Percentiles rank a stretch among this genome's conserved stretches.
These are phyloP conservation scores for Euura lappo DNA, from an alignment of 1,140 invertebrate genomes.

Conservation along the genomic window DNA sequence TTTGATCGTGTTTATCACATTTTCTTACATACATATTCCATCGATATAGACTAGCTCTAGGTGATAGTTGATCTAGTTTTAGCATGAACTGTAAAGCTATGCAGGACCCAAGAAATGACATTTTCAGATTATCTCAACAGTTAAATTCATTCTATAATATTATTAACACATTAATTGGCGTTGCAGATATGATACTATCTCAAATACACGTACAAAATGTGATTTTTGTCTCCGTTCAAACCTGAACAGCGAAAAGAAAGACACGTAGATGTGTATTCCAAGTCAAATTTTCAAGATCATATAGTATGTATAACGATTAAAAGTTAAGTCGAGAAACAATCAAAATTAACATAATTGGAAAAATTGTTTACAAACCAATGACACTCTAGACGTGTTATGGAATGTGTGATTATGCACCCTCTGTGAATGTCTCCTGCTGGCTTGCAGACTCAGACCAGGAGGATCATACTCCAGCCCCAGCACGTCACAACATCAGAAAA, in stretches of 20 bases:
- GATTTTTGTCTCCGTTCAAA: slow-evolving; percentile 7
- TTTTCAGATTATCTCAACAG: neutral
- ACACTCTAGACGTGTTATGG: slow-evolving; percentile 57
- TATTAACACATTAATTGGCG: slow-evolving; percentile 24
- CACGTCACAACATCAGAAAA: slow-evolving; percentile 59
- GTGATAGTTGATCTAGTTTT: slow-evolving; percentile 33
- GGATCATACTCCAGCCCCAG: slow-evolving; percentile 56
- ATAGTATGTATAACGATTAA: neutral
- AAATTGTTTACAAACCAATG: slow-evolving; percentile 33
- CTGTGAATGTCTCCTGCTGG: slow-evolving; percentile 59
- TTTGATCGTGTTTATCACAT: neutral
- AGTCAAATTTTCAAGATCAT: too few species aligned
- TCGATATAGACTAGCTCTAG: slow-evolving; percentile 38
- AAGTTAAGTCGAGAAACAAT: neutral
- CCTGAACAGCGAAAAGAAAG: slow-evolving; percentile 26
- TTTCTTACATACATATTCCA: neutral
- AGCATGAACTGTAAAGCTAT: slow-evolving; percentile 39
- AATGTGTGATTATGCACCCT: slow-evolving; percentile 59
- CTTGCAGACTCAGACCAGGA: slow-evolving; percentile 65
- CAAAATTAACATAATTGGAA: neutral
- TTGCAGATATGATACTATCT: slow-evolving; percentile 16
- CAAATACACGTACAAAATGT: slow-evolving; percentile 6
- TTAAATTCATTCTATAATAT: slow-evolving; percentile 2
- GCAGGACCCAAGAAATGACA: slow-evolving; percentile 14
- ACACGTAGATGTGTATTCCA: neutral